Evolutionary conservation across 2,888 invertebrate genomes (phyloP), one percentile per base, ranked within the genome.

Genomic region (Lepas anatifera): DNA sequence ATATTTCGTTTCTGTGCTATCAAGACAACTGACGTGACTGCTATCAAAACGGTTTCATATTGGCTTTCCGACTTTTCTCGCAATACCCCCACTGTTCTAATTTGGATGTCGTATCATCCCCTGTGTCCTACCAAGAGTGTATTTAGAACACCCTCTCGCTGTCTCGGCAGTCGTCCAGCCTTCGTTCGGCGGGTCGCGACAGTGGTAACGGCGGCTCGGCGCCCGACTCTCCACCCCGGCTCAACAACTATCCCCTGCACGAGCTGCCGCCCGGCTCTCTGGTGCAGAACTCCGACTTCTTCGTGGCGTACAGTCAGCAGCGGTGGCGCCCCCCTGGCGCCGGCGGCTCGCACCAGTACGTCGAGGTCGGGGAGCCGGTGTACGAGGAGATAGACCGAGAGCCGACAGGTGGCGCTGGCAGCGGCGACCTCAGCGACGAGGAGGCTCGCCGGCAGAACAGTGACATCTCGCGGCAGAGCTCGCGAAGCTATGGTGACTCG

Each of bases 101-200:
- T 11, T 27, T 58, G 16, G n/a, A n/a, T n/a, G n/a, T n/a, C n/a
- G n/a, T n/a, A 8, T 27, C 58, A 63, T n/a, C 25, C 66, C 25
- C 22, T 25, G 25, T 22, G 29, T 22, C 6, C 68, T n/a, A n/a
- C n/a, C n/a, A n/a, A n/a, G n/a, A n/a, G n/a, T n/a, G n/a, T n/a
- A n/a, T n/a, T n/a, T n/a, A n/a, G n/a, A n/a, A n/a, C n/a, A n/a
- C n/a, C n/a, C n/a, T n/a, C n/a, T n/a, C n/a, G n/a, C n/a, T n/a
- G n/a, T n/a, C n/a, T 52, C n/a, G 11, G 10, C 88, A 89, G 89
- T 89, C 88, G 87, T 89, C 88, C 87, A 89, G 89, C 87, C 89
- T 88, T 89, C 89, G 89, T 80, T 88, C 88, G 75, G 87, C 84
- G 78, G 86, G 85, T 74, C 84, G 85, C 73, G 85, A 85, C 78